Percentiles rank a stretch among this genome's conserved stretches.
Conservation (phyloP, 2,888 invertebrate genomes). For the Mylabris sibirica region DNA sequence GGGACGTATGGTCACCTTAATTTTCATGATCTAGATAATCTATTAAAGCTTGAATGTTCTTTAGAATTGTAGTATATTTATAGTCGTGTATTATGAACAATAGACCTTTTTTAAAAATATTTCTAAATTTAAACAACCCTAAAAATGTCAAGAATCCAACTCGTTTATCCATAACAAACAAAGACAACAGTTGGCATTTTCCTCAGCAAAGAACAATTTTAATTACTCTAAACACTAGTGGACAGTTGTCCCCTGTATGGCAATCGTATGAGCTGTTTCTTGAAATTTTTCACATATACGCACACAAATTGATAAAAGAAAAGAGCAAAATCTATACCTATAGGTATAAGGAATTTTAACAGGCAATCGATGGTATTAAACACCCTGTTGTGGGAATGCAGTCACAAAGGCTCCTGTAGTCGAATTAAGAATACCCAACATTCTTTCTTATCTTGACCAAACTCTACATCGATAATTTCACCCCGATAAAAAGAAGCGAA, state of each 20-base stretch:
- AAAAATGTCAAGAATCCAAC: constrained; percentile 4
- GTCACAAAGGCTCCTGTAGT: constrained; percentile 14
- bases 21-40: not conserved
- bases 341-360: constrained; percentile 23
- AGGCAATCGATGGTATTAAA: constrained; percentile 18
- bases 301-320: constrained; percentile 13
- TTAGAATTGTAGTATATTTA: constrained; percentile 1
- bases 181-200: constrained; percentile 11
- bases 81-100: not conserved
- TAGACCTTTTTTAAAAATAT: not conserved
- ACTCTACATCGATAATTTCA: constrained; percentile 7
- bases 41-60: not conserved
- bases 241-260: constrained; percentile 5
- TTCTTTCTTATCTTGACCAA: constrained; percentile 4
- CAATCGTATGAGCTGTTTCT: constrained; percentile 9
- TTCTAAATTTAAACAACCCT: constrained; percentile 1
- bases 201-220: constrained; percentile 29
- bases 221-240: constrained; percentile 23
- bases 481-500: not conserved
- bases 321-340: constrained; percentile 7
- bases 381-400: constrained; percentile 18
- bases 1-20: no score
- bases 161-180: constrained; percentile 1
- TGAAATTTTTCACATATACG: not conserved
- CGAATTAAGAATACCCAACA: constrained; percentile 16